Conservation (phyloP, 2,797 vertebrate species). For the Cryptoblepharus egeriae region DNA sequence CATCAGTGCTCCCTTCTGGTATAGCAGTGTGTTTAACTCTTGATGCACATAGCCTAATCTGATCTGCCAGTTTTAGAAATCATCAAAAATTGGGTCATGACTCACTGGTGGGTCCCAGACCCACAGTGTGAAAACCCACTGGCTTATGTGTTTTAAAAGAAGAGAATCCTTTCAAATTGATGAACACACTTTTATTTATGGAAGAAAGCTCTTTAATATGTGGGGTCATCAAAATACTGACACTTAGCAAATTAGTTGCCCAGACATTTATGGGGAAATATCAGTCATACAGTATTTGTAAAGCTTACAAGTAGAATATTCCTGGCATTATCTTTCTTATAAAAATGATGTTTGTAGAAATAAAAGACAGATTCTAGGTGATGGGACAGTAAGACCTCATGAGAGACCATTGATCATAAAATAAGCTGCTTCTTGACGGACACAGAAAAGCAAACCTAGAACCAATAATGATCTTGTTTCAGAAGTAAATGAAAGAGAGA, state of each 20-base stretch:
- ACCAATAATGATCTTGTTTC: slow-evolving; percentile 24
- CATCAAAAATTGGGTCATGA: too few relatives aligned
- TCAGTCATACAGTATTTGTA: slow-evolving; percentile 3
- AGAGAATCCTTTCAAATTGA: too few relatives aligned
- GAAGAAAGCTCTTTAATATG: background rate
- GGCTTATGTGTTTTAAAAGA: too few relatives aligned
- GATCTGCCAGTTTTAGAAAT: too few relatives aligned
- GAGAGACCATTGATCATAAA: slow-evolving; percentile 39
- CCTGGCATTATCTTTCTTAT: slow-evolving; percentile 2
- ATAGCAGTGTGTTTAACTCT: too few relatives aligned
- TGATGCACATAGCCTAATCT: too few relatives aligned
- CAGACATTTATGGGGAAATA: background rate
- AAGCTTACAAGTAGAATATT: background rate
- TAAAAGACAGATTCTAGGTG: slow-evolving; percentile 5
- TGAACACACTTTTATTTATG: background rate
- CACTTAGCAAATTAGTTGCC: background rate
- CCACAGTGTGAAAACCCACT: too few relatives aligned
- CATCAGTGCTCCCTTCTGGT: too few relatives aligned
- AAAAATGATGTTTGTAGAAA: slow-evolving; percentile 29
- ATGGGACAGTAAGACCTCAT: slow-evolving; percentile 1
- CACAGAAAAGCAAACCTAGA: slow-evolving; percentile 41
- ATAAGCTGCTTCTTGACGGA: slow-evolving; percentile 31
- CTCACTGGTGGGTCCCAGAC: too few relatives aligned
- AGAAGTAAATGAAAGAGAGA: slow-evolving; percentile 48
- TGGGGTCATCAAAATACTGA: background rate